Percentiles rank a stretch among this genome's conserved stretches.
Conservation (phyloP, 2,888 invertebrate species). For the Andrena haemorrhoa region DNA sequence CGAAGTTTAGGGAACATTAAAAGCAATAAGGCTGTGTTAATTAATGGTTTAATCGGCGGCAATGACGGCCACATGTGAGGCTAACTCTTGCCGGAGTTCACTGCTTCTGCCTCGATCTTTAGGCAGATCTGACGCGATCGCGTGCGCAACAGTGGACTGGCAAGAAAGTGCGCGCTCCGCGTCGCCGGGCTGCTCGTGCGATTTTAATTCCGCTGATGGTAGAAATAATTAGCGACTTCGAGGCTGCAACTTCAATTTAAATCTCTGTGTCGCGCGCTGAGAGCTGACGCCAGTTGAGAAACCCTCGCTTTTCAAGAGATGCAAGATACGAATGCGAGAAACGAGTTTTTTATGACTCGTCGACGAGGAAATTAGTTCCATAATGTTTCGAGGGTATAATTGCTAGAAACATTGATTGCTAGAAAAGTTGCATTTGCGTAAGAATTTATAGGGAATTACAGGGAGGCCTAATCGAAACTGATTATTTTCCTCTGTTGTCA, state of each 20-base stretch:
- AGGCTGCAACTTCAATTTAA: conserved; percentile 34
- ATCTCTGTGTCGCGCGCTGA: conserved; percentile 10
- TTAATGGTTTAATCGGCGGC: conserved; percentile 47
- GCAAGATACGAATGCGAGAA: background rate
- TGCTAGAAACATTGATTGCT: too few relatives aligned
- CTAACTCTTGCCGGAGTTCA: conserved; percentile 52
- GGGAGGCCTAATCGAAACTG: too few relatives aligned
- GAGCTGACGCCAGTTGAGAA: background rate
- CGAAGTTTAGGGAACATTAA: conserved; percentile 20
- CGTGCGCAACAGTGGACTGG: conserved; percentile 42
- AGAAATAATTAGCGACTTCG: conserved; percentile 44
- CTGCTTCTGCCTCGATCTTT: conserved; percentile 47
- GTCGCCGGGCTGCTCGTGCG: conserved; percentile 33
- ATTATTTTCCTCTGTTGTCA: too few relatives aligned
- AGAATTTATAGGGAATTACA: too few relatives aligned
- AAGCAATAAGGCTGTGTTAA: conserved; percentile 28
- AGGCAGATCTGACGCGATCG: conserved; percentile 51
- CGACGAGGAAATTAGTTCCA: too few relatives aligned
- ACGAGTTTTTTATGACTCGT: too few relatives aligned
- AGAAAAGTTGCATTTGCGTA: too few relatives aligned
- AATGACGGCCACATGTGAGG: conserved; percentile 45
- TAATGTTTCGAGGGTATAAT: too few relatives aligned
- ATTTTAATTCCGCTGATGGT: conserved; percentile 55
- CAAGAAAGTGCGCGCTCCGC: conserved; percentile 35
- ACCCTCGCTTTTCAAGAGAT: background rate